Evolutionary conservation across 2,888 invertebrate genomes (phyloP), one percentile per base, ranked within the genome.

Genomic region (Agrotis ipsilon): DNA sequence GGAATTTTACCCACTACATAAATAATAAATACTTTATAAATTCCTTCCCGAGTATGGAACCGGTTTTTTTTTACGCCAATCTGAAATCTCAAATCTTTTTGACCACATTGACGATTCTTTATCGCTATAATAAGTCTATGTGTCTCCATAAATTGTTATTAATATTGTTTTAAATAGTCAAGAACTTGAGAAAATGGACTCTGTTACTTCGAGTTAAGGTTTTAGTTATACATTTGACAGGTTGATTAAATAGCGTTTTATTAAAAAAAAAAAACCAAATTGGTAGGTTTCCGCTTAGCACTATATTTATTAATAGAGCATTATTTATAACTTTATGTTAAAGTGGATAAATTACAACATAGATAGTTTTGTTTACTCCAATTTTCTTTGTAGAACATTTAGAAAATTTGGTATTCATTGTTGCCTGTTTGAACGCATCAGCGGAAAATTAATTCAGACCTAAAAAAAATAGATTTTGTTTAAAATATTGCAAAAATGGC

Each of bases 141-240:
- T 74, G 76, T 83, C 87, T 78, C 59, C 72, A 86, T 85, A 83
- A 85, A 83, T 83, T 76, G 69, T 79, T 68, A 69, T 73, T 76
- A 76, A 85, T 84, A 81, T 68, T 81, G 71, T 78, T 54, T 70
- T 49, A 75, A 69, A 81, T 51, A 43, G 16, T 16, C 18, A 49
- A 18, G 13, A 54, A 43, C 27, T 13, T 55, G 16, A 51, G 0
- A 81, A 78, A 72, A 54, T 74, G 27, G 27, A 57, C 85, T 65
- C 51, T 85, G 72, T 43, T 43, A 9, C 55, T 21, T 70, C 14
- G 69, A 57, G 27, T 54, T 83, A 83, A 81, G 78, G 68, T 39
- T 54, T 68, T 43, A 9, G n/a, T 62, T 54, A 52, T 69, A 68
- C 64, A 54, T 65, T 60, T 81, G 73, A 62, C 62, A 81, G 54